phyloP scores from a whole-genome alignment of 1,140 invertebrate species.

The Gryon sp. region DNA sequence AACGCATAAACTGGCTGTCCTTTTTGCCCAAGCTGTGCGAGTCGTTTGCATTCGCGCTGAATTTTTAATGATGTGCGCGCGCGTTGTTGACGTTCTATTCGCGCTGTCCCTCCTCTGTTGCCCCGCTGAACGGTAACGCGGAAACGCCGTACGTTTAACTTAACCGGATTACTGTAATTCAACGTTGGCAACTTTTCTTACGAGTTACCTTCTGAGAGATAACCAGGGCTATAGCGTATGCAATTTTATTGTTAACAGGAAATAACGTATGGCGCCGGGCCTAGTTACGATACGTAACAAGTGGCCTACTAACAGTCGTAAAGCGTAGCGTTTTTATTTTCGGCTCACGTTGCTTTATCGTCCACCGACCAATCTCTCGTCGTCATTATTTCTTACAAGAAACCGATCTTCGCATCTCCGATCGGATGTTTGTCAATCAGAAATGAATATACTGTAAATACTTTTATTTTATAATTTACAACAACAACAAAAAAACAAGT shows the following conservation, averaged over 20 bases:
- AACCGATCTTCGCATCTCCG: slow-evolving; percentile 34
- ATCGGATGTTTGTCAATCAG: no score
- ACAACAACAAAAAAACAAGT: no score
- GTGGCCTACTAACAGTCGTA: slow-evolving; percentile 56
- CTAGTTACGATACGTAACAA: slow-evolving; percentile 52
- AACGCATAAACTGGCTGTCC: slow-evolving; percentile 4
- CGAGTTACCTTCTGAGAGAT: slow-evolving; percentile 35
- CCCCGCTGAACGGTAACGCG: slow-evolving; percentile 45
- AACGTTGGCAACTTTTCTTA: slow-evolving; percentile 52
- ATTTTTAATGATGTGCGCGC: slow-evolving; percentile 36
- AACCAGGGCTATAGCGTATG: slow-evolving; percentile 44
- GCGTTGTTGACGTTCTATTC: slow-evolving; percentile 40
- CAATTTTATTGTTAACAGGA: slow-evolving; percentile 59
- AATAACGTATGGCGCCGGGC: slow-evolving; percentile 49
- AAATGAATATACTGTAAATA: no score
- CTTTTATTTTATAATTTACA: no score
- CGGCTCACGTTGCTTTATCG: slow-evolving; percentile 29
- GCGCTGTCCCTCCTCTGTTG: no score
- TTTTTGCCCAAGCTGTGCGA: slow-evolving; percentile 4
- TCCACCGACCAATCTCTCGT: slow-evolving; percentile 22
- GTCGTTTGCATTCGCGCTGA: slow-evolving; percentile 21
- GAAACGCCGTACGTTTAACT: slow-evolving; percentile 55
- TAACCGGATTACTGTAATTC: slow-evolving; percentile 59
- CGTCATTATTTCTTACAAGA: slow-evolving; percentile 23
- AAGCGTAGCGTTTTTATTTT: slow-evolving; percentile 48